phyloP scores from a whole-genome alignment of 1,140 invertebrate species.

The Cotesia chilonis region DNA sequence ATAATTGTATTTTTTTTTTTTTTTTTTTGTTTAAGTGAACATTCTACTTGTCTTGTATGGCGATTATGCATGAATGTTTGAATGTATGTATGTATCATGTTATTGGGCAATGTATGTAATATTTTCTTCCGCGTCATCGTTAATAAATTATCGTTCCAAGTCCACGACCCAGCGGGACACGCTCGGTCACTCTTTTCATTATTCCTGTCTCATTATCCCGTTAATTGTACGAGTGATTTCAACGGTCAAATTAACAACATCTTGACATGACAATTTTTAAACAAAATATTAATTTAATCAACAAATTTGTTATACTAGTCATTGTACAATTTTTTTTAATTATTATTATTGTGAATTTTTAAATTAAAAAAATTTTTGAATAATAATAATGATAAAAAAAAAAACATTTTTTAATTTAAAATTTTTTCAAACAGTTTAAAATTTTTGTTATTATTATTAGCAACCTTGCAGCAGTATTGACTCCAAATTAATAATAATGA shows the following conservation, averaged over 20 bases:
- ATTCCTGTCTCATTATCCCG: constrained; percentile 38
- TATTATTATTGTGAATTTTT: too few species aligned
- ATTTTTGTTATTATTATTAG: too few species aligned
- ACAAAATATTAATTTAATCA: not conserved
- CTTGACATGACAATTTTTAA: constrained; percentile 20
- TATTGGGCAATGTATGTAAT: not conserved
- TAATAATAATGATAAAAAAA: too few species aligned
- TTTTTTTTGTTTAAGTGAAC: constrained; percentile 4
- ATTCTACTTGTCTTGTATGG: too few species aligned
- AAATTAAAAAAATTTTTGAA: too few species aligned
- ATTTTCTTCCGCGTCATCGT: constrained; percentile 43
- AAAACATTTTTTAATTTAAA: too few species aligned
- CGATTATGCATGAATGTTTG: not conserved
- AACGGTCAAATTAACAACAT: constrained; percentile 44
- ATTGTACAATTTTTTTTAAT: too few species aligned
- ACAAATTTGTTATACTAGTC: too few species aligned
- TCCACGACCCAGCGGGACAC: constrained; percentile 38
- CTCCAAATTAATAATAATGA: too few species aligned
- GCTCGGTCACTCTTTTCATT: constrained; percentile 30
- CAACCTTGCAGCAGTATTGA: too few species aligned
- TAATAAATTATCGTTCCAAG: constrained; percentile 45
- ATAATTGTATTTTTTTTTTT: constrained; percentile 6
- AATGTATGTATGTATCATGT: constrained; percentile 5
- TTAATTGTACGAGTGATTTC: constrained; percentile 43
- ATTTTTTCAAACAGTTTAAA: too few species aligned